These are phyloP conservation scores for Perdix hodgsoniae DNA, from an alignment of 2,797 vertebrate species.

Conservation along the genomic window DNA sequence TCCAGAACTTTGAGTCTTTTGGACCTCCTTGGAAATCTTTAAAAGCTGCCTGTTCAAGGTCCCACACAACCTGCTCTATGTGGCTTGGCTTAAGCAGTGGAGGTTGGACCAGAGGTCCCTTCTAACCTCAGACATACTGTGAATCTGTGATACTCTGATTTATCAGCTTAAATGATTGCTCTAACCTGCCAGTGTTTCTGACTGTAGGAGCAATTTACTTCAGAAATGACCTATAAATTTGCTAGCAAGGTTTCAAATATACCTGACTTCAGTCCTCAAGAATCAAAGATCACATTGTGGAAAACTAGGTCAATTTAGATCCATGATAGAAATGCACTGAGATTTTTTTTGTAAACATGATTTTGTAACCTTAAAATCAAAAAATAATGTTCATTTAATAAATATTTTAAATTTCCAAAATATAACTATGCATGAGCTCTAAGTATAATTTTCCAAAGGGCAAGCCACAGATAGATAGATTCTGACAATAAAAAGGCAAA, in stretches of 20 bases:
- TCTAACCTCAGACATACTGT: background rate
- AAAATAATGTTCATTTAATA: background rate
- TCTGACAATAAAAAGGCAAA: background rate
- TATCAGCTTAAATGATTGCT: background rate
- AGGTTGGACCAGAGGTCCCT: background rate
- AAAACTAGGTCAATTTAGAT: background rate
- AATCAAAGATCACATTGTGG: background rate
- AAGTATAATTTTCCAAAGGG: background rate
- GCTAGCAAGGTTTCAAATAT: background rate
- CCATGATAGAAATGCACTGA: background rate
- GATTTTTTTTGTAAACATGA: background rate
- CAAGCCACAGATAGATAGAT: background rate
- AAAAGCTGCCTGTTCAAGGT: background rate
- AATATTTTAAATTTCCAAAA: background rate
- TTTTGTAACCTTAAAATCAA: background rate
- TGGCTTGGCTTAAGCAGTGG: background rate
- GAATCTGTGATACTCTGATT: background rate
- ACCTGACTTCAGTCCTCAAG: background rate
- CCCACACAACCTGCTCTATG: background rate
- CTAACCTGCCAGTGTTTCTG: background rate
- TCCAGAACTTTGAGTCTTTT: too few species aligned
- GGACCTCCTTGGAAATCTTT: background rate
- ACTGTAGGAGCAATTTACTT: background rate
- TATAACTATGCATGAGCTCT: background rate
- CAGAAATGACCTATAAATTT: background rate